Conservation (phyloP, 2,797 vertebrate genomes). For the Xenops minutus region DNA sequence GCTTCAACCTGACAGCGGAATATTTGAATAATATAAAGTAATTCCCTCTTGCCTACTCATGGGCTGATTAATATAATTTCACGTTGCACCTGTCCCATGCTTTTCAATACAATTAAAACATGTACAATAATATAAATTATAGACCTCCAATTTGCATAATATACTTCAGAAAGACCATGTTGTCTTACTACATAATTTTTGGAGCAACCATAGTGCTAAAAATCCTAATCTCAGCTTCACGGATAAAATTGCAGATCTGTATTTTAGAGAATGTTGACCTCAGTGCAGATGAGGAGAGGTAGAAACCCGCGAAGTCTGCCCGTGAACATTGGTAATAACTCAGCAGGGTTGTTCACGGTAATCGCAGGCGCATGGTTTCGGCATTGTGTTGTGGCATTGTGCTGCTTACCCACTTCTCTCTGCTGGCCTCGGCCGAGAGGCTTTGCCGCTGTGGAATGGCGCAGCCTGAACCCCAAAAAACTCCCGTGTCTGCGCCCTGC, state of each 20-base stretch:
- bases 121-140: not conserved
- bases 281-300: not conserved
- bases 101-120: not conserved
- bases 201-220: not conserved
- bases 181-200: not conserved
- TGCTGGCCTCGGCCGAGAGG: rapidly evolving
- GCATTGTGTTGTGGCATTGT: not conserved
- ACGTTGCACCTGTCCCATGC: not conserved
- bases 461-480: not conserved
- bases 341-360: not conserved
- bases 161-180: not conserved
- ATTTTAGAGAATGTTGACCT: not conserved
- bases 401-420: not conserved
- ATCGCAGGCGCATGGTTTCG: rapidly evolving
- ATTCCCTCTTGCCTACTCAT: not conserved
- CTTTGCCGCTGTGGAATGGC: rapidly evolving
- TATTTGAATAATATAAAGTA: not conserved
- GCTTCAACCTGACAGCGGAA: not conserved
- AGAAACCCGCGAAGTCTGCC: not conserved
- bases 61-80: not conserved
- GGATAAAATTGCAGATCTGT: rapidly evolving
- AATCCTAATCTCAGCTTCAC: not conserved
- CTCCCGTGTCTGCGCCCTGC: not conserved
- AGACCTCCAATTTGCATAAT: not conserved
- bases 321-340: rapidly evolving